Conservation (phyloP, 2,888 invertebrate species). For the Melolontha melolontha region DNA sequence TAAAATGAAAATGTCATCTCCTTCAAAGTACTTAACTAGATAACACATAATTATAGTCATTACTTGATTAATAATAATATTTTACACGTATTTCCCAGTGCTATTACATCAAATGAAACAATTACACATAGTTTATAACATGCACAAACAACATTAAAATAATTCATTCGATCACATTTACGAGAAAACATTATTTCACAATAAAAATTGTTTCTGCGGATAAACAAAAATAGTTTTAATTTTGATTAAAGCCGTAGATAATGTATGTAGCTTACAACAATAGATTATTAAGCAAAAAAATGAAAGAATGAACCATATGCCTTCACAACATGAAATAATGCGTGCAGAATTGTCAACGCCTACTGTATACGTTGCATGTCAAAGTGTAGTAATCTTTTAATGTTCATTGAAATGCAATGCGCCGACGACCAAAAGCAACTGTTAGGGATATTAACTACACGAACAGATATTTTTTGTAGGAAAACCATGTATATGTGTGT, state of each 20-base stretch:
- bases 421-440: slow-evolving; percentile 40
- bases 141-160: neutral
- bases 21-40: too few species aligned
- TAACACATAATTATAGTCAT: too few species aligned
- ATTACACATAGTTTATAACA: too few species aligned
- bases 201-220: slow-evolving; percentile 9
- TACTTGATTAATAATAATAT: too few species aligned
- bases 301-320: slow-evolving; percentile 19
- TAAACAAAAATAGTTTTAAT: slow-evolving; percentile 31
- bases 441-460: slow-evolving; percentile 43
- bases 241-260: slow-evolving; percentile 31
- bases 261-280: slow-evolving; percentile 29
- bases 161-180: slow-evolving; percentile 23
- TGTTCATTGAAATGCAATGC: slow-evolving; percentile 56
- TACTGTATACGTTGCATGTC: slow-evolving; percentile 61
- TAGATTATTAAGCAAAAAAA: slow-evolving; percentile 32
- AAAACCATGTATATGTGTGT: slow-evolving; percentile 13
- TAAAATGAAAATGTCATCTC: too few species aligned
- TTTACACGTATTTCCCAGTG: too few species aligned
- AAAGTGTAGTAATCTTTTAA: slow-evolving; percentile 63
- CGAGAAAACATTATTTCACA: slow-evolving; percentile 1
- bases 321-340: slow-evolving; percentile 52
- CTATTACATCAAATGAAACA: too few species aligned
- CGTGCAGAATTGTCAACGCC: slow-evolving; percentile 65
- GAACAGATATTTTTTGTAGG: slow-evolving; percentile 25